phyloP scores from a whole-genome alignment of 2,113 vertebrate genomes.

The Albula goreensis region DNA sequence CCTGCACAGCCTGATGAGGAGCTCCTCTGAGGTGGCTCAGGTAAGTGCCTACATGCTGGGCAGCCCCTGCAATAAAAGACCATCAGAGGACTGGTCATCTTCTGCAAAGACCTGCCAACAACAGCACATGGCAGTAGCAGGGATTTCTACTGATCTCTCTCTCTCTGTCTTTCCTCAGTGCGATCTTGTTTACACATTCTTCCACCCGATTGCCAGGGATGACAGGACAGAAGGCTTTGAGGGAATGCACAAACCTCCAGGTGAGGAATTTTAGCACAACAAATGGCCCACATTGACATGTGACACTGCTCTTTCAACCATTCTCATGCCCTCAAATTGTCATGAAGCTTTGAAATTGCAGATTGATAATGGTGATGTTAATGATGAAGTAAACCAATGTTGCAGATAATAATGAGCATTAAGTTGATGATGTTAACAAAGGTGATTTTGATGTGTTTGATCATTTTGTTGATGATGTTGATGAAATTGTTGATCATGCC shows the following conservation, averaged over 20 bases:
- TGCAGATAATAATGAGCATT: no score
- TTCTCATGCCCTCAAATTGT: no score
- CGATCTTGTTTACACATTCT: slow-evolving; percentile 97
- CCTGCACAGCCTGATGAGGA: slow-evolving; percentile 89
- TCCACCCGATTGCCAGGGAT: slow-evolving; percentile 91
- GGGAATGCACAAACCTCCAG: slow-evolving; percentile 73
- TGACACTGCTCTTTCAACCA: no score
- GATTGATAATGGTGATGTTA: no score
- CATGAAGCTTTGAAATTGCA: not conserved
- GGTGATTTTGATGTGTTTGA: no score
- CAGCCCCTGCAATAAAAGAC: no score
- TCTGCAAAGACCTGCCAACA: not conserved
- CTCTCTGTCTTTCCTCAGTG: slow-evolving; percentile 70
- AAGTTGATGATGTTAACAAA: no score
- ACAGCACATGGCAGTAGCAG: no score
- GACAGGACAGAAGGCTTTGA: slow-evolving; percentile 91
- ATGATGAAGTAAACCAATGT: no score
- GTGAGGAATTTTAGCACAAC: slow-evolving; percentile 54
- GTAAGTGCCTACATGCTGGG: slow-evolving; percentile 59
- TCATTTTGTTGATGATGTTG: no score
- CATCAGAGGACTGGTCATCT: not conserved
- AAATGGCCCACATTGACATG: no score
- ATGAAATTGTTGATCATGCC: no score
- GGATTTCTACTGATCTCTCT: not conserved
- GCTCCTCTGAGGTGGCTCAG: slow-evolving; percentile 88